phyloP scores from a whole-genome alignment of 2,113 vertebrate species.

The Nannobrachium achirus region DNA sequence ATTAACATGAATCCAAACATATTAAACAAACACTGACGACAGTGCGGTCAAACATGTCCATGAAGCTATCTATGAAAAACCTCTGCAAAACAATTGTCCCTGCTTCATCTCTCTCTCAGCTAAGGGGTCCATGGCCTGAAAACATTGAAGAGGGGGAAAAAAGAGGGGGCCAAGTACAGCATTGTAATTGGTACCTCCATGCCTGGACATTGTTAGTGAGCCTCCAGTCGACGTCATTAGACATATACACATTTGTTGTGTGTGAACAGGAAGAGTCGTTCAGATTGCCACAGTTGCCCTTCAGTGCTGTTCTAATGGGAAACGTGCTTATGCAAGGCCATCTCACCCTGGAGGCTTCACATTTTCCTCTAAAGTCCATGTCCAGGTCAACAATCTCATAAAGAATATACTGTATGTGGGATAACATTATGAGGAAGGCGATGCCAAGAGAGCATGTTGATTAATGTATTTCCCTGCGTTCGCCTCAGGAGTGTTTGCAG shows the following conservation, averaged over 20 bases:
- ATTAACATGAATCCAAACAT: too few relatives aligned
- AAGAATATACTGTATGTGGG: conserved; percentile 57
- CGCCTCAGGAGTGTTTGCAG: conserved; percentile 57
- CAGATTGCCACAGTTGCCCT: conserved; percentile 64
- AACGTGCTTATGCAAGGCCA: conserved; percentile 76
- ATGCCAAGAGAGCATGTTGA: conserved; percentile 63
- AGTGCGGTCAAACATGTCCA: too few relatives aligned
- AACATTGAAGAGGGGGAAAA: too few relatives aligned
- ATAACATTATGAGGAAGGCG: conserved; percentile 72
- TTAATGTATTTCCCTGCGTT: conserved; percentile 60
- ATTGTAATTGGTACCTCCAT: conserved; percentile 21
- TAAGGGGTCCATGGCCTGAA: too few relatives aligned
- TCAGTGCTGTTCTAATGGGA: conserved; percentile 74
- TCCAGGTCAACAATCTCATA: conserved; percentile 71
- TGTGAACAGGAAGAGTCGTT: conserved; percentile 48
- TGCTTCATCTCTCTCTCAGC: too few relatives aligned
- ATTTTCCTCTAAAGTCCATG: conserved; percentile 64
- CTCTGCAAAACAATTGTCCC: too few relatives aligned
- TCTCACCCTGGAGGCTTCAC: conserved; percentile 67
- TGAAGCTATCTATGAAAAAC: too few relatives aligned
- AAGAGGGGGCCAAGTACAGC: background rate
- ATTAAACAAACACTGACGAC: too few relatives aligned
- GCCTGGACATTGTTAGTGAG: background rate
- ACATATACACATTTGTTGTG: conserved; percentile 43
- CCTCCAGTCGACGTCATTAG: conserved; percentile 45